Conservation (phyloP, 1,140 invertebrate genomes). For the Pseudomyrmex gracilis region DNA sequence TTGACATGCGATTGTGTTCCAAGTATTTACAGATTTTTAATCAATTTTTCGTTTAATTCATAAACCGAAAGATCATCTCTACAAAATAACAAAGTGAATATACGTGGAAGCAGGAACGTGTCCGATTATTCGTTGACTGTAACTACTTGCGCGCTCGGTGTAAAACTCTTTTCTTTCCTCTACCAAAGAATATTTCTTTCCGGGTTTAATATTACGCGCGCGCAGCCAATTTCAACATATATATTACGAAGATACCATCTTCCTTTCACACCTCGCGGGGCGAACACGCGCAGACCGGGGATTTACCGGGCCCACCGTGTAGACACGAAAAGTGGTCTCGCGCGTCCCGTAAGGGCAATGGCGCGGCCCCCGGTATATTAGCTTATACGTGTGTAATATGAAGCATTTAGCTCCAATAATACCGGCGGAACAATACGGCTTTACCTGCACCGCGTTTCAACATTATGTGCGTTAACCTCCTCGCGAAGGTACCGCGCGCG, state of each 20-base stretch:
- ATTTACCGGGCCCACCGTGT: constrained; percentile 26
- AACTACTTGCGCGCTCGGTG: not conserved
- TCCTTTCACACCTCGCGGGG: not conserved
- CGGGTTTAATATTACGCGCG: not conserved
- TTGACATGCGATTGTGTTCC: not conserved
- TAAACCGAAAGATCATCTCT: no score
- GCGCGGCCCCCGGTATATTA: constrained; percentile 27
- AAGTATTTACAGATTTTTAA: no score
- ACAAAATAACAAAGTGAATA: no score
- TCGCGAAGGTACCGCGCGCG: not conserved
- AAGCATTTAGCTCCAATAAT: constrained; percentile 65
- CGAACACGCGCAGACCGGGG: not conserved
- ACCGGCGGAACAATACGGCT: constrained; percentile 49
- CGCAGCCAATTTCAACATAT: constrained; percentile 1
- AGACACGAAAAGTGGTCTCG: not conserved
- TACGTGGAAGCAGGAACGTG: no score
- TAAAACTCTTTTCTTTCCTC: no score
- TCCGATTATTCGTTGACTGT: no score
- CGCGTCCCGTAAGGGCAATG: no score
- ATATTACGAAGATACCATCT: no score
- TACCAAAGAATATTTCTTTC: no score
- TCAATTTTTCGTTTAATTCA: no score
- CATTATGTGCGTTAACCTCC: constrained; percentile 16
- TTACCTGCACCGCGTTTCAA: constrained; percentile 25
- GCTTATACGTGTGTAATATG: constrained; percentile 62